phyloP scores from a whole-genome alignment of 2,797 vertebrate genomes.

The Falco berigora region DNA sequence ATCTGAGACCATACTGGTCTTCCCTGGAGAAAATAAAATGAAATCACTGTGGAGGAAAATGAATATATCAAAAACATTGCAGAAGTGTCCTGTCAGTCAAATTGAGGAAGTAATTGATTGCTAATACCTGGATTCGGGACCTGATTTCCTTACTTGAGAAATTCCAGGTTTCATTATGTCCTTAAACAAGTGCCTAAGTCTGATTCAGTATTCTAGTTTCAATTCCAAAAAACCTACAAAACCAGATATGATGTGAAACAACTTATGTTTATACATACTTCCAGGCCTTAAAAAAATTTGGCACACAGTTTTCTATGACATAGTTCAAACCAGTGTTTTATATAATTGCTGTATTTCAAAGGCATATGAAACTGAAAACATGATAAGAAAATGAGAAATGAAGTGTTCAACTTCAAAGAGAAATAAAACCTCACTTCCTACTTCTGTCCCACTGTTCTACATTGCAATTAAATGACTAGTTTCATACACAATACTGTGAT shows the following conservation, averaged over 20 bases:
- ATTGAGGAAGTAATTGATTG: background rate
- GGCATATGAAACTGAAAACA: slow-evolving; percentile 40
- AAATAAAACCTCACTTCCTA: slow-evolving; percentile 28
- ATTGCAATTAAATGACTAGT: background rate
- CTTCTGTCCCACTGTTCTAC: background rate
- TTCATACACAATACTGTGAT: background rate
- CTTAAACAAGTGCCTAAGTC: background rate
- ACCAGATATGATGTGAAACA: slow-evolving; percentile 19
- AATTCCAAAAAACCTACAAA: slow-evolving; percentile 31
- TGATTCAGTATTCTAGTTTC: slow-evolving; percentile 22
- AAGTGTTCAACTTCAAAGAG: slow-evolving; percentile 23
- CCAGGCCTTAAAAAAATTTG: background rate
- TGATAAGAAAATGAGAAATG: slow-evolving; percentile 38
- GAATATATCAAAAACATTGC: background rate
- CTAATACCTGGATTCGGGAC: background rate
- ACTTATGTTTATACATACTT: background rate
- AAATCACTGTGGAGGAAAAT: background rate
- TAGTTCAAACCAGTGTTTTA: slow-evolving; percentile 34
- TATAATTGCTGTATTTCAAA: slow-evolving; percentile 61
- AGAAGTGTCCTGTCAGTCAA: background rate
- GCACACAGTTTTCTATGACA: slow-evolving; percentile 4
- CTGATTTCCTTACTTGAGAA: background rate
- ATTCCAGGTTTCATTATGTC: background rate
- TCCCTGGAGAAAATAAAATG: background rate
- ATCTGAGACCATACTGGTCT: background rate